phyloP scores from a whole-genome alignment of 2,113 vertebrate genomes.

The Scomber colias region DNA sequence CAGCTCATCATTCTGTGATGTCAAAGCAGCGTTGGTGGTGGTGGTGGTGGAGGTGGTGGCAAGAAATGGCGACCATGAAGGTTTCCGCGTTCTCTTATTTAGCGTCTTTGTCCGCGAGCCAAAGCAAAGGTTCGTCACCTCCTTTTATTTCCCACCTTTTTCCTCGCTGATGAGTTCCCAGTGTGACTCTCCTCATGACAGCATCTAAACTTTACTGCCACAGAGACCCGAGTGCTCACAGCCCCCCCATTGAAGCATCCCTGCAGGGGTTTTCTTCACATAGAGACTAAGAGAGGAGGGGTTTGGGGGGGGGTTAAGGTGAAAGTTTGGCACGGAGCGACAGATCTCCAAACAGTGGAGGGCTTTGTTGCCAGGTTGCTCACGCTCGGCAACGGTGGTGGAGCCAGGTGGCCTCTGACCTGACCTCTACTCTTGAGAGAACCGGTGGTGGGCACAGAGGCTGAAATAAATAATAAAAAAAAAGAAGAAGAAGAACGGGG shows the following conservation, averaged over 20 bases:
- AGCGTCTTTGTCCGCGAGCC: slow-evolving; percentile 68
- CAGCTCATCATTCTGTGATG: background rate
- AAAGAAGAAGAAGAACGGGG: slow-evolving; percentile 48
- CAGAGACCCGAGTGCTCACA: slow-evolving; percentile 82
- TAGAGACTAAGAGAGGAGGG: background rate
- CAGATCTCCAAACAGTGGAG: slow-evolving; percentile 80
- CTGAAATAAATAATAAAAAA: slow-evolving; percentile 51
- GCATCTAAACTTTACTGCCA: slow-evolving; percentile 88
- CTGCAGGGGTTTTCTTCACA: slow-evolving; percentile 85
- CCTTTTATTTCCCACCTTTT: slow-evolving; percentile 66
- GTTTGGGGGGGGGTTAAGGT: slow-evolving; percentile 71
- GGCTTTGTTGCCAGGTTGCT: slow-evolving; percentile 90
- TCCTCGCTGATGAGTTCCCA: slow-evolving; percentile 83
- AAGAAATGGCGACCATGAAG: slow-evolving; percentile 40
- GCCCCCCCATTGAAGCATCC: slow-evolving; percentile 88
- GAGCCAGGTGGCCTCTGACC: slow-evolving; percentile 92
- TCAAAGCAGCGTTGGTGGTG: slow-evolving; percentile 13
- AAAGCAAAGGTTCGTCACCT: slow-evolving; percentile 82
- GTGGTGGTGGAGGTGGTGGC: background rate
- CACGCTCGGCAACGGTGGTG: slow-evolving; percentile 64
- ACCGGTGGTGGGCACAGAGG: slow-evolving; percentile 83
- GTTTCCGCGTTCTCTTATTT: slow-evolving; percentile 41
- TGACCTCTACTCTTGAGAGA: slow-evolving; percentile 82
- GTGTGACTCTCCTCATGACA: slow-evolving; percentile 88
- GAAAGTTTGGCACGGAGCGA: slow-evolving; percentile 79